A percentile compares a stretch with the other conserved stretches of the same genome.
Evolutionary conservation across 2,888 invertebrate genomes (phyloP).

Genomic region (Incurvaria masculella): DNA sequence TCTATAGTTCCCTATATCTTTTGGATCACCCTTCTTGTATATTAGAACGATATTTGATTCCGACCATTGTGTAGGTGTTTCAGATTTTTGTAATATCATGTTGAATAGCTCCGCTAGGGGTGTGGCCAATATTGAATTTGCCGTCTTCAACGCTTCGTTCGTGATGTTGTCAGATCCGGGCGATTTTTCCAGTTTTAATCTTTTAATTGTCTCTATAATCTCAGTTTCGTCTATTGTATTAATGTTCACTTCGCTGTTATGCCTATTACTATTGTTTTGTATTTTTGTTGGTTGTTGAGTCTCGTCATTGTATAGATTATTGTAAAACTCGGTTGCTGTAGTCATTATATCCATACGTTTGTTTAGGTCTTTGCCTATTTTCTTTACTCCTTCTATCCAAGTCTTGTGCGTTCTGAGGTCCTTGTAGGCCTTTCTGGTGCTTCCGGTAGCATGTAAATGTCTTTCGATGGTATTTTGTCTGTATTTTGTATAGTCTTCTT

Average conservation of each 20-base stretch:
- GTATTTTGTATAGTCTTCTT: constrained; percentile 8
- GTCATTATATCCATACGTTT: constrained; percentile 7
- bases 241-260: neutral
- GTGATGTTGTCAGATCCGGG: constrained; percentile 6
- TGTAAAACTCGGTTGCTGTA: constrained; percentile 11
- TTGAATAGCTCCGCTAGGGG: neutral
- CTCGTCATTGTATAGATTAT: constrained; percentile 7
- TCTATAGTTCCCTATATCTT: neutral
- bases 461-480: constrained; percentile 5
- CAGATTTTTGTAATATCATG: neutral
- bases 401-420: constrained; percentile 8
- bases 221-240: neutral
- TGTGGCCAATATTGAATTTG: neutral
- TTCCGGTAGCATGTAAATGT: constrained; percentile 6
- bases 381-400: constrained; percentile 7
- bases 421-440: constrained; percentile 10
- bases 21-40: neutral
- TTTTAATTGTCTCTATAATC: constrained; percentile 3
- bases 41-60: neutral
- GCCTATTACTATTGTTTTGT: constrained; percentile 1
- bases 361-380: neutral
- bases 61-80: constrained; percentile 6
- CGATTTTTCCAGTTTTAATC: constrained; percentile 6
- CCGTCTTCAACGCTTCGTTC: constrained; percentile 6
- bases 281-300: constrained; percentile 1